These are phyloP conservation scores for Sylvicola cinctus DNA, from an alignment of 2,888 invertebrate genomes.

Conservation along the genomic window DNA sequence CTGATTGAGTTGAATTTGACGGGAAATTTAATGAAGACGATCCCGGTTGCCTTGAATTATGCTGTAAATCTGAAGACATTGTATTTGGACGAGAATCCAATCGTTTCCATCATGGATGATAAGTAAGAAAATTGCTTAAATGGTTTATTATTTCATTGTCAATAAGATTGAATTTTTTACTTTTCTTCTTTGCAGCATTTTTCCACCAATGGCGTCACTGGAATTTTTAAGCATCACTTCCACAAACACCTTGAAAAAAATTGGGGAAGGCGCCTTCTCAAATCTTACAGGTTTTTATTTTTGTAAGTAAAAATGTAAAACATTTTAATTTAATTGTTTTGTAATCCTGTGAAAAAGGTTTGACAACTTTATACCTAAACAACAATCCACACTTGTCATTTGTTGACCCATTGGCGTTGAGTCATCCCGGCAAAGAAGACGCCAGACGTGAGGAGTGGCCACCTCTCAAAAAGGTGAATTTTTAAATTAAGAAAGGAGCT, in stretches of 20 bases:
- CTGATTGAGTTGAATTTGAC: constrained; percentile 44
- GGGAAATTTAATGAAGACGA: constrained; percentile 35
- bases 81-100: constrained; percentile 48
- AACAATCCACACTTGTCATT: constrained; percentile 37
- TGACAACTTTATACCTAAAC: constrained; percentile 37
- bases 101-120: constrained; percentile 30
- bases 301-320: too few relatives aligned
- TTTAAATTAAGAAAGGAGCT: neutral
- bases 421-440: constrained; percentile 24
- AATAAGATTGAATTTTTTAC: constrained; percentile 4
- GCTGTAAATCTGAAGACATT: constrained; percentile 37
- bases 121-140: constrained; percentile 16
- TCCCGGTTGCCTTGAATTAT: constrained; percentile 39
- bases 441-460: constrained; percentile 39
- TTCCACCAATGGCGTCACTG: constrained; percentile 39
- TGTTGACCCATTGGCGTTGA: constrained; percentile 40
- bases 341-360: constrained; percentile 11
- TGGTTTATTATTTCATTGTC: constrained; percentile 8
- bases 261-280: constrained; percentile 35
- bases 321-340: neutral
- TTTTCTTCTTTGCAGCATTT: constrained; percentile 29
- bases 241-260: constrained; percentile 35
- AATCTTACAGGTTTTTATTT: constrained; percentile 1
- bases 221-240: constrained; percentile 44
- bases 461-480: constrained; percentile 34